These are phyloP conservation scores for Aleiodes testaceus DNA, from an alignment of 2,888 invertebrate genomes.

Conservation along the genomic window DNA sequence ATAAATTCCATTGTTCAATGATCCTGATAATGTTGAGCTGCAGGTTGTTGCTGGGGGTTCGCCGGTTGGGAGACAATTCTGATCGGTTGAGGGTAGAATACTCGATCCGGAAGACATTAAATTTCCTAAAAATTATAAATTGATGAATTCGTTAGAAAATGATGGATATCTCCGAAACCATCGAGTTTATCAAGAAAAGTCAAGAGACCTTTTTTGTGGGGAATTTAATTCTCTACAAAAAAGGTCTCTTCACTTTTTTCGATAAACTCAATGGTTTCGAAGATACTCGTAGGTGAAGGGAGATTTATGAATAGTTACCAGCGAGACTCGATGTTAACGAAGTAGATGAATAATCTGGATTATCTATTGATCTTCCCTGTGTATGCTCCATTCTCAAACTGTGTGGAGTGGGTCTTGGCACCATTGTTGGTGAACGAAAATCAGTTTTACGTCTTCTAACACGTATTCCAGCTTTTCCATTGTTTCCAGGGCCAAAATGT, in stretches of 20 bases:
- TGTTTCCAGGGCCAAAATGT: constrained; percentile 65
- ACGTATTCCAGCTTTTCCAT: constrained; percentile 55
- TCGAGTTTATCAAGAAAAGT: too few relatives aligned
- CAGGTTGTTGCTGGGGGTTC: constrained; percentile 55
- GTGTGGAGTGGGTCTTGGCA: constrained; percentile 54
- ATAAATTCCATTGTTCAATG: constrained; percentile 60
- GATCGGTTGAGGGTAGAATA: constrained; percentile 55
- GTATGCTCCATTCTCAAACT: constrained; percentile 48
- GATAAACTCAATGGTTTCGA: too few relatives aligned
- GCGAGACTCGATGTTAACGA: constrained; percentile 51
- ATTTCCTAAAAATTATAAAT: constrained; percentile 54
- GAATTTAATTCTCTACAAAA: too few relatives aligned
- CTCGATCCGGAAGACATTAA: constrained; percentile 56
- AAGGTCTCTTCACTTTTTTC: too few relatives aligned
- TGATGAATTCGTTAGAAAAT: not conserved
- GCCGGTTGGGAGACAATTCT: constrained; percentile 51
- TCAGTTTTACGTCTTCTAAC: constrained; percentile 56
- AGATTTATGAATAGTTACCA: not conserved
- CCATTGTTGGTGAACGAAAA: constrained; percentile 53
- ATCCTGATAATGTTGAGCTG: constrained; percentile 55
- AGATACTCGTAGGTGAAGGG: not conserved
- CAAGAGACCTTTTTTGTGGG: too few relatives aligned
- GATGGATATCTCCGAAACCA: too few relatives aligned
- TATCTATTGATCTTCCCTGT: constrained; percentile 55
- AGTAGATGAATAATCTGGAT: constrained; percentile 56